Evolutionary conservation across 1,140 invertebrate species (phyloP).

Genomic region (Cephus cinctus): DNA sequence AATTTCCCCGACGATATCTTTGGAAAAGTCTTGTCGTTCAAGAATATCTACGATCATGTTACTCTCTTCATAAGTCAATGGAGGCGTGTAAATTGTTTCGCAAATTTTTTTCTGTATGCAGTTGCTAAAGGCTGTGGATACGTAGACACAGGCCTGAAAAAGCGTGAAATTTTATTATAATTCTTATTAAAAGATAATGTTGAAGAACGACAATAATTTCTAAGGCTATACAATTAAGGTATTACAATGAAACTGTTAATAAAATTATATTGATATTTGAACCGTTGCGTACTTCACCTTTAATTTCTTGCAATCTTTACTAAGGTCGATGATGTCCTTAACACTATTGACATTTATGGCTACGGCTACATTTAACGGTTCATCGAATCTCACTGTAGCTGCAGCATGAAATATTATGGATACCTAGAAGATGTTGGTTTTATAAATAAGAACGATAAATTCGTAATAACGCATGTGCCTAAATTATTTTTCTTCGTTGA

Average conservation of each 20-base stretch:
- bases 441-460: too few relatives aligned
- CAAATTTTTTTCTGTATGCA: slow-evolving; percentile 3
- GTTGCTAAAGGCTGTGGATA: slow-evolving; percentile 56
- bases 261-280: too few relatives aligned
- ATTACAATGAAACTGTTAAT: too few relatives aligned
- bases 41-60: slow-evolving; percentile 12
- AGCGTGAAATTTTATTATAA: too few relatives aligned
- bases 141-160: slow-evolving; percentile 47
- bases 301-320: slow-evolving; percentile 54
- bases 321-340: slow-evolving; percentile 54
- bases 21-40: neutral
- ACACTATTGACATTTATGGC: slow-evolving; percentile 68
- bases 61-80: slow-evolving; percentile 1
- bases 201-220: too few relatives aligned
- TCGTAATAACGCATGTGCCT: too few relatives aligned
- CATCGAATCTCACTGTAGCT: slow-evolving; percentile 68
- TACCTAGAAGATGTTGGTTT: too few relatives aligned
- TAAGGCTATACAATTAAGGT: too few relatives aligned
- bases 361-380: slow-evolving; percentile 62
- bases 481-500: too few relatives aligned
- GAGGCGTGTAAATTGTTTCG: slow-evolving; percentile 15
- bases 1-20: slow-evolving; percentile 10
- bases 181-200: too few relatives aligned
- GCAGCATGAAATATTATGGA: slow-evolving; percentile 66
- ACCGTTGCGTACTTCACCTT: too few relatives aligned